Percentiles rank a stretch among this genome's conserved stretches.
These are phyloP conservation scores for Smittia aterrima DNA, from an alignment of 2,888 invertebrate species.

Conservation along the genomic window DNA sequence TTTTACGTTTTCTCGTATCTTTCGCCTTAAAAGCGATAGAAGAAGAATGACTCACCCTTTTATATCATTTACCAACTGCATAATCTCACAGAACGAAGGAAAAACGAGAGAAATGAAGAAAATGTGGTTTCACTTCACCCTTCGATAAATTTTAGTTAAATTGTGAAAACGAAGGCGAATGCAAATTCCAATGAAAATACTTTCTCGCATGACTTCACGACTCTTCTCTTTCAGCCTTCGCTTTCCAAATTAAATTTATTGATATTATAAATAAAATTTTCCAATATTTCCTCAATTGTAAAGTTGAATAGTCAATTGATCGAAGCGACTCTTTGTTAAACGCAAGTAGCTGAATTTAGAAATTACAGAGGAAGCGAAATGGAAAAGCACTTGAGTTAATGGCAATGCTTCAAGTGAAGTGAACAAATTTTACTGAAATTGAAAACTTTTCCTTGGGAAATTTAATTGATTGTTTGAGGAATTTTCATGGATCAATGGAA, in stretches of 20 bases:
- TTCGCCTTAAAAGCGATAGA: background rate
- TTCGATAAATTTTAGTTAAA: conserved; percentile 18
- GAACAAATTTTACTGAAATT: background rate
- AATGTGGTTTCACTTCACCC: background rate
- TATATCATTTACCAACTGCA: background rate
- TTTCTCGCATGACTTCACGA: background rate
- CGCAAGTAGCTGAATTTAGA: background rate
- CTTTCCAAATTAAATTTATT: background rate
- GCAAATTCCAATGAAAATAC: background rate
- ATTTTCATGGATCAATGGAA: background rate
- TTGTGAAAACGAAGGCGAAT: background rate
- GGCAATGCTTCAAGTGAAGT: background rate
- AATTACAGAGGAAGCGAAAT: background rate
- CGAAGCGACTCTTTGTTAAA: background rate
- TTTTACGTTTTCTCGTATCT: conserved; percentile 29
- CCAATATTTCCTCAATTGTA: background rate
- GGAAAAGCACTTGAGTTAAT: conserved; percentile 10
- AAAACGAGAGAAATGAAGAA: background rate
- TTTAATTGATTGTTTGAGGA: background rate
- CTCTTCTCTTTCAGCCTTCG: background rate
- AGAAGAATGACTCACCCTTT: conserved; percentile 19
- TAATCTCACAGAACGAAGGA: background rate
- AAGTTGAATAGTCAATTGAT: background rate
- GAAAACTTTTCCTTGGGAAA: background rate
- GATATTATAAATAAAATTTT: background rate